A percentile compares a stretch with the other conserved stretches of the same genome.
phyloP scores from a whole-genome alignment of 2,797 vertebrate genomes.

The Gymnocypris eckloni region DNA sequence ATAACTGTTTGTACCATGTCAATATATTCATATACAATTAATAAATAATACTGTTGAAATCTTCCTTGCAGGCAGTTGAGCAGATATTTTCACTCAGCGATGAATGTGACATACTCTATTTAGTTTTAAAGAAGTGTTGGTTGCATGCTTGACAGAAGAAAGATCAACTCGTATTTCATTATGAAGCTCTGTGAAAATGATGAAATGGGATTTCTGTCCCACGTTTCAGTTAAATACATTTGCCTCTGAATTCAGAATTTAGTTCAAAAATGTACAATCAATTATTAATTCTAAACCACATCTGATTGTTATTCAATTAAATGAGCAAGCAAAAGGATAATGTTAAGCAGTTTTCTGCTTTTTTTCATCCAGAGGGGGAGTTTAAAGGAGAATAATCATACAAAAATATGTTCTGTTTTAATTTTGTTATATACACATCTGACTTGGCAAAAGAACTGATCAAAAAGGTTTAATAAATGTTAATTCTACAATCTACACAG shows the following conservation, averaged over 20 bases:
- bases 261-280: constrained; percentile 53
- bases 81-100: constrained; percentile 45
- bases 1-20: constrained; percentile 61
- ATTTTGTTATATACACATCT: constrained; percentile 48
- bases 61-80: constrained; percentile 56
- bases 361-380: constrained; percentile 57
- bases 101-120: constrained; percentile 25
- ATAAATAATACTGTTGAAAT: constrained; percentile 67
- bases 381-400: constrained; percentile 47
- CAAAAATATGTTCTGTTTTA: background rate
- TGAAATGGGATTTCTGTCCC: constrained; percentile 27
- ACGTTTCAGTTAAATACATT: constrained; percentile 43
- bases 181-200: constrained; percentile 31
- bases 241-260: constrained; percentile 53
- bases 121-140: constrained; percentile 40
- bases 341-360: constrained; percentile 47
- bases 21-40: constrained; percentile 63
- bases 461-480: constrained; percentile 42
- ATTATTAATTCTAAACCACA: constrained; percentile 66
- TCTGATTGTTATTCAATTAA: constrained; percentile 64
- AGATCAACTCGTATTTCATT: constrained; percentile 39
- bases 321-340: constrained; percentile 53
- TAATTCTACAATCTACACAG: constrained; percentile 46
- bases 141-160: constrained; percentile 43
- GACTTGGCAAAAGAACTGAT: constrained; percentile 35